These are phyloP conservation scores for Menidia beryllina DNA, from an alignment of 2,113 vertebrate species.

Conservation along the genomic window DNA sequence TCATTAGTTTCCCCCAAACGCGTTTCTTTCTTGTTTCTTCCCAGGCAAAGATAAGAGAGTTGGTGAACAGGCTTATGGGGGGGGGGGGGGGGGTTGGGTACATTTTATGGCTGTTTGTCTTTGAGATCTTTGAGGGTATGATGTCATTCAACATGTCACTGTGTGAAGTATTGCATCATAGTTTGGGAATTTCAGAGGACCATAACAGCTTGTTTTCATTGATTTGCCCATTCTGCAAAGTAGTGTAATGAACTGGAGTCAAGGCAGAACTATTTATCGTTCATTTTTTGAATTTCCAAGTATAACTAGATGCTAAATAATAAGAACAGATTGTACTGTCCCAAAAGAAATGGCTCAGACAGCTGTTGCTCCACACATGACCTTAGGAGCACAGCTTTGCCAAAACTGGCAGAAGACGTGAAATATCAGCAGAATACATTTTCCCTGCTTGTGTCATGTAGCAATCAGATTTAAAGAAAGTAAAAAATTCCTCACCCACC, in stretches of 20 bases:
- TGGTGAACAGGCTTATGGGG: slow-evolving; percentile 27
- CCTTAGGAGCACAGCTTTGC: slow-evolving; percentile 1
- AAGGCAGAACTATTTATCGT: slow-evolving; percentile 1
- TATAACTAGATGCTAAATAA: slow-evolving; percentile 26
- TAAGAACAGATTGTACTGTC: slow-evolving; percentile 45
- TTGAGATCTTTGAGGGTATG: slow-evolving; percentile 6
- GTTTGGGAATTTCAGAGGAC: slow-evolving; percentile 23
- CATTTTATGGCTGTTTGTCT: slow-evolving; percentile 26
- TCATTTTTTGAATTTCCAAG: slow-evolving; percentile 19
- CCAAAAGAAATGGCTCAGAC: slow-evolving; percentile 24
- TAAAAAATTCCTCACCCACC: neutral
- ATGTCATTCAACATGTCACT: slow-evolving; percentile 19
- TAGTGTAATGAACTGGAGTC: slow-evolving; percentile 3
- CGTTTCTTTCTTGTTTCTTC: slow-evolving; percentile 29
- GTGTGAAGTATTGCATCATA: slow-evolving; percentile 37
- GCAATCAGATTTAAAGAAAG: neutral
- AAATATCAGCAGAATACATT: neutral
- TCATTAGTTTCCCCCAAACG: slow-evolving; percentile 30
- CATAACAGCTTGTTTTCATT: slow-evolving; percentile 4
- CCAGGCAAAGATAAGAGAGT: slow-evolving; percentile 8
- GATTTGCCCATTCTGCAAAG: slow-evolving; percentile 3
- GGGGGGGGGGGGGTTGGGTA: slow-evolving; percentile 37
- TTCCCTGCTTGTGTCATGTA: neutral
- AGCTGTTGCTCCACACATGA: slow-evolving; percentile 35
- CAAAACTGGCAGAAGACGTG: slow-evolving; percentile 21